Evolutionary conservation across 2,113 vertebrate genomes (phyloP).

Genomic region (Forbesichthys papilliferus): DNA sequence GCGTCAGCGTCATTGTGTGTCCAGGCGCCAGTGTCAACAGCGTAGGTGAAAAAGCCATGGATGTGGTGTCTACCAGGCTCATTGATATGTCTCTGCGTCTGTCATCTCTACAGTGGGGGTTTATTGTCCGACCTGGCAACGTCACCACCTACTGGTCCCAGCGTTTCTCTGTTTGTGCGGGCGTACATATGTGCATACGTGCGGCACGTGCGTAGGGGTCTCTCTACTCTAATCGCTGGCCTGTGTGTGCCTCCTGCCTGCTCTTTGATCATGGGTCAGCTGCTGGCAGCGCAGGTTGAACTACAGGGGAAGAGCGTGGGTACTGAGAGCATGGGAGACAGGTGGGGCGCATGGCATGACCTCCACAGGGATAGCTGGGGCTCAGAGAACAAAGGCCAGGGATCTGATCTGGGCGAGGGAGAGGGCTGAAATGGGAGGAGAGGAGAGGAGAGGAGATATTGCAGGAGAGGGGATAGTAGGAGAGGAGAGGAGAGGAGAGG

Average conservation of each 20-base stretch:
- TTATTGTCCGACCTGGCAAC: constrained; percentile 11
- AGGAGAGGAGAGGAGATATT: background rate
- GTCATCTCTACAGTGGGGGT: constrained; percentile 21
- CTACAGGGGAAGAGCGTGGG: background rate
- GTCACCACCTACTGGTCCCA: constrained; percentile 18
- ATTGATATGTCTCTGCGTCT: constrained; percentile 44
- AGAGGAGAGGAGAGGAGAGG: background rate
- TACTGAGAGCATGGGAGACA: background rate
- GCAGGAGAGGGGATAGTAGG: background rate
- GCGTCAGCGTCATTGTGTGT: constrained; percentile 44
- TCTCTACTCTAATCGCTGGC: constrained; percentile 33
- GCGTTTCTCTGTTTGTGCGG: constrained; percentile 7
- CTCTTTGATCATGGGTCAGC: constrained; percentile 54
- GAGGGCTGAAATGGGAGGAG: background rate
- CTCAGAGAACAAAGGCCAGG: background rate
- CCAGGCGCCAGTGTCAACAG: constrained; percentile 50
- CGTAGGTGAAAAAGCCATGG: constrained; percentile 24
- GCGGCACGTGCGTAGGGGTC: constrained; percentile 1
- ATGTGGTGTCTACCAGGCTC: constrained; percentile 19
- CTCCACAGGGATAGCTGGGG: constrained; percentile 8
- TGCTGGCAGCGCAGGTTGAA: constrained; percentile 19
- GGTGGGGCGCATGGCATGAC: constrained; percentile 5
- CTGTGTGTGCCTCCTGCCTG: constrained; percentile 6
- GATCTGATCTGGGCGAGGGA: background rate
- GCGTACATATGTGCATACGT: background rate